A percentile compares a stretch with the other conserved stretches of the same genome.
These are phyloP conservation scores for Stramonita haemastoma DNA, from an alignment of 2,888 invertebrate genomes.

Conservation along the genomic window DNA sequence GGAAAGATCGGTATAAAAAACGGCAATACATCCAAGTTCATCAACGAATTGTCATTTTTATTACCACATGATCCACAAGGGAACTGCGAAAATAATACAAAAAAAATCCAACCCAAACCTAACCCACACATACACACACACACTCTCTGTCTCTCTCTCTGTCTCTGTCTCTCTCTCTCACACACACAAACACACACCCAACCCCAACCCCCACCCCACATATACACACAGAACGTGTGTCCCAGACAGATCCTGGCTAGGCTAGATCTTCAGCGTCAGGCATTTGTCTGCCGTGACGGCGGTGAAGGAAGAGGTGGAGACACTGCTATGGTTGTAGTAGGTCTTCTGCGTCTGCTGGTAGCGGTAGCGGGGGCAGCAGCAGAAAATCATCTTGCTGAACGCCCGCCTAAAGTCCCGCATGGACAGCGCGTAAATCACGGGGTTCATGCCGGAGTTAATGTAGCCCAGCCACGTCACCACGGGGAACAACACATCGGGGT, in stretches of 20 bases:
- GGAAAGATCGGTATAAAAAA: no score
- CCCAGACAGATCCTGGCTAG: no score
- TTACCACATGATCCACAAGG: no score
- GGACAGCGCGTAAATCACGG: slow-evolving; percentile 99
- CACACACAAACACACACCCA: no score
- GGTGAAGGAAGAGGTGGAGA: slow-evolving; percentile 65
- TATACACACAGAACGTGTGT: not conserved
- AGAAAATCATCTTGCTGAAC: slow-evolving; percentile 91
- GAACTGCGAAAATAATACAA: no score
- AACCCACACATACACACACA: no score
- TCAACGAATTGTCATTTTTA: no score
- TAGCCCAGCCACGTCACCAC: slow-evolving; percentile 78
- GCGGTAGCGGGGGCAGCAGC: slow-evolving; percentile 69
- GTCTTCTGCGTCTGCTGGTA: slow-evolving; percentile 51
- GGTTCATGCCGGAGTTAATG: slow-evolving; percentile 80
- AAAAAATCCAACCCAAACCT: no score
- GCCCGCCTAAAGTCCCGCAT: slow-evolving; percentile 94
- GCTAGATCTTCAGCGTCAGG: slow-evolving; percentile 51
- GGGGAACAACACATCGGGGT: slow-evolving; percentile 71
- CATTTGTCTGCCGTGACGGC: slow-evolving; percentile 55
- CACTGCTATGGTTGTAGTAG: slow-evolving; percentile 56
- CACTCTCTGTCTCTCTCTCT: no score
- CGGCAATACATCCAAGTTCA: no score
- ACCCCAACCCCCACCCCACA: no score
- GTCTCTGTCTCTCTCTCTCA: no score